phyloP scores from a whole-genome alignment of 2,113 vertebrate genomes.

The Elephas maximus region DNA sequence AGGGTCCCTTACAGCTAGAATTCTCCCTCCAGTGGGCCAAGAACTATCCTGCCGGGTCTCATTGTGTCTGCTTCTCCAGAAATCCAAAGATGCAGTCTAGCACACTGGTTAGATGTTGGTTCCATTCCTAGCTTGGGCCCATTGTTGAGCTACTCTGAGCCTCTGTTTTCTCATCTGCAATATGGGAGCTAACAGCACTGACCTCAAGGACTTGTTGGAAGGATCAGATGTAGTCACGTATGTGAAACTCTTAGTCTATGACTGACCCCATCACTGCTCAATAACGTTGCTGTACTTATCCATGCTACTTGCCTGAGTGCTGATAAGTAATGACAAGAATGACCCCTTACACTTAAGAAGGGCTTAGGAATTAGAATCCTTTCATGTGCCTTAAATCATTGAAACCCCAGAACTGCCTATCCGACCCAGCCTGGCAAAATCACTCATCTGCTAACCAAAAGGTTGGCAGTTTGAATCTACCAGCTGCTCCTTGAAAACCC shows the following conservation, averaged over 20 bases:
- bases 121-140: not conserved
- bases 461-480: too few species aligned
- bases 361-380: not conserved
- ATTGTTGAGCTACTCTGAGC: not conserved
- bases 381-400: not conserved
- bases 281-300: not conserved
- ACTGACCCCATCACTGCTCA: too few species aligned
- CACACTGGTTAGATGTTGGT: not conserved
- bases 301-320: not conserved
- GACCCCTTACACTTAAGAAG: too few species aligned
- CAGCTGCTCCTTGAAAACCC: too few species aligned
- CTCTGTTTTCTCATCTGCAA: not conserved
- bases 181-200: not conserved
- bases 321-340: fast-evolving
- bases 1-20: not conserved
- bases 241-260: not conserved
- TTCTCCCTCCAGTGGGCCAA: not conserved
- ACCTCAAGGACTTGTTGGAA: not conserved
- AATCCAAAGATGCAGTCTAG: not conserved
- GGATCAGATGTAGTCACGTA: not conserved
- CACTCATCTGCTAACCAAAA: too few species aligned
- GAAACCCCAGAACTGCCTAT: not conserved
- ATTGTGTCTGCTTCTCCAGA: not conserved
- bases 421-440: not conserved
- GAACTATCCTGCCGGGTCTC: fast-evolving